Evolutionary conservation across 1,140 invertebrate species (phyloP), one percentile per base, ranked within the genome.

Genomic region (Dreissena polymorpha): DNA sequence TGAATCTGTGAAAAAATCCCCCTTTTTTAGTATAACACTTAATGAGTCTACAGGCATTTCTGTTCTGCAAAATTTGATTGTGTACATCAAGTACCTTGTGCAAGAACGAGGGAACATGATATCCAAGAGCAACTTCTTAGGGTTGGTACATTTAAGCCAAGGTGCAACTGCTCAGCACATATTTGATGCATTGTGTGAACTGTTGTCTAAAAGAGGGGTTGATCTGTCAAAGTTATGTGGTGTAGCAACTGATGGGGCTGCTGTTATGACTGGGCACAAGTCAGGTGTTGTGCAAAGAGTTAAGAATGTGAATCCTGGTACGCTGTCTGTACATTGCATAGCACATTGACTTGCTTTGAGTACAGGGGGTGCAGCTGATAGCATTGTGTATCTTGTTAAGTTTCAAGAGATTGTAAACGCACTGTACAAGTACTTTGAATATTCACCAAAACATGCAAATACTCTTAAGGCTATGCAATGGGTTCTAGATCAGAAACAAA

Each of bases 181-280:
- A 3, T 68, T 23, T 68, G 65, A 68, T 25, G 16, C 65, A 68
- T 25, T 68, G 6, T 29, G 27, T 68, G 16, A 51, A 10, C 69
- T 71, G 50, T 51, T 71, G n/a, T 71, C 69, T 51, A 10, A 71
- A 60, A 63, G 63, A 27, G 57, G 57, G 27, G 18, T 74, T 74
- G 72, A 60, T 63, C 51, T 72, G 18, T 72, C 70, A n/a, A 72
- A 72, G 14, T 51, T 72, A 7, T 72, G 39, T 72, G 70, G 39
- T 60, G 72, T 74, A 16, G 25, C 53, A 27, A 60, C 72, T 10
- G 72, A 63, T 74, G 72, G 72, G 18, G 72, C 72, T 6, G 8
- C 72, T 12, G 72, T 60, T 6, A 74, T 74, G 57, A 23, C 23
- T 25, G 72, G 72, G 8, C 16, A 7, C 25, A 60, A 29, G 55